These are phyloP conservation scores for Aspidapion aeneum DNA, from an alignment of 2,888 invertebrate genomes.

Conservation along the genomic window DNA sequence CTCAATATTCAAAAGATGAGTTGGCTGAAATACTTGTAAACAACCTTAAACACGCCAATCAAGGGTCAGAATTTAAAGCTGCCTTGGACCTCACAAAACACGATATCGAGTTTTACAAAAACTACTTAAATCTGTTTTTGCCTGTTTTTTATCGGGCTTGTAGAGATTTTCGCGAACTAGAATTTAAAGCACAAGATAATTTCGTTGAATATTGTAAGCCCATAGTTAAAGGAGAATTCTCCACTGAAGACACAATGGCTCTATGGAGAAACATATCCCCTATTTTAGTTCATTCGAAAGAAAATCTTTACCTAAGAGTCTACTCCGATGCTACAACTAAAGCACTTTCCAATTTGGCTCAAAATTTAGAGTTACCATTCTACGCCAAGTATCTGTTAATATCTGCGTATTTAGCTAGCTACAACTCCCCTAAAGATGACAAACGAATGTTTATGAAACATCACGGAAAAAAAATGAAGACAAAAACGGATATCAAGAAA, in stretches of 20 bases:
- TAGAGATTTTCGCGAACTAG: slow-evolving; percentile 79
- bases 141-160: slow-evolving; percentile 83
- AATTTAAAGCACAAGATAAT: slow-evolving; percentile 72
- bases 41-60: background rate
- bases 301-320: slow-evolving; percentile 73
- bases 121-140: slow-evolving; percentile 78
- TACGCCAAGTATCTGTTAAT: slow-evolving; percentile 88
- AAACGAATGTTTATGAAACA: slow-evolving; percentile 81
- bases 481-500: slow-evolving; percentile 56
- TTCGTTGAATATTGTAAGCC: slow-evolving; percentile 79
- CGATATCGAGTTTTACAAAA: slow-evolving; percentile 59
- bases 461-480: slow-evolving; percentile 69
- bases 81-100: slow-evolving; percentile 40
- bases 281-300: slow-evolving; percentile 68
- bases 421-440: slow-evolving; percentile 87
- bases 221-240: slow-evolving; percentile 62
- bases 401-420: slow-evolving; percentile 89
- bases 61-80: background rate
- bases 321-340: slow-evolving; percentile 26
- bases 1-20: slow-evolving; percentile 78
- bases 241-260: slow-evolving; percentile 60
- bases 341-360: slow-evolving; percentile 49
- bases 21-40: slow-evolving; percentile 49
- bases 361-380: slow-evolving; percentile 76
- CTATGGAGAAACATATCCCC: slow-evolving; percentile 81